These are phyloP conservation scores for Pseudopipra pipra DNA, from an alignment of 2,113 vertebrate genomes.

Conservation along the genomic window DNA sequence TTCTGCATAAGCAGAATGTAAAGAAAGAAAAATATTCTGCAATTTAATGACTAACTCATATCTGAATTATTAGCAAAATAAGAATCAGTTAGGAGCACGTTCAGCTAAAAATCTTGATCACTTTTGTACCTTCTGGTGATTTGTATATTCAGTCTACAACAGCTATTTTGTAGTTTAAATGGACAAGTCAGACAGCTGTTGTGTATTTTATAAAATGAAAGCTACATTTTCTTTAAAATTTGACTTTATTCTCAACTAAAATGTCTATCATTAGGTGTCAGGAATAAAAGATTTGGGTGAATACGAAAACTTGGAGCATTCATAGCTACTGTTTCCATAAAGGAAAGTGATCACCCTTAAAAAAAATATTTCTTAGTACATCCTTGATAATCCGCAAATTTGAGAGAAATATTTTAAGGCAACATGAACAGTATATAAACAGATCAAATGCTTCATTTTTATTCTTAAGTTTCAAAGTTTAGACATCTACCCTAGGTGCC, in stretches of 20 bases:
- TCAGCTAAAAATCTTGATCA: conserved; percentile 41
- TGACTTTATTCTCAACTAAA: conserved; percentile 60
- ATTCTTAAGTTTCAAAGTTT: background rate
- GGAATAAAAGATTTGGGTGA: conserved; percentile 60
- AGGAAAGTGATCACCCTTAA: background rate
- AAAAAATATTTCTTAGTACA: background rate
- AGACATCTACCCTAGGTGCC: background rate
- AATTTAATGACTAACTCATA: background rate
- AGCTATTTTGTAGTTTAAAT: conserved; percentile 51
- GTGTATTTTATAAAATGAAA: conserved; percentile 66
- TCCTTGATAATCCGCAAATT: background rate
- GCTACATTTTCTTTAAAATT: conserved; percentile 72
- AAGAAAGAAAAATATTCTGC: conserved; percentile 1
- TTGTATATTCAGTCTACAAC: background rate
- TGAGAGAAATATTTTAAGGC: background rate
- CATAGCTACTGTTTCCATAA: background rate
- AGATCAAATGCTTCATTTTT: background rate
- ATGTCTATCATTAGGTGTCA: conserved; percentile 49
- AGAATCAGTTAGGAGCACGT: background rate
- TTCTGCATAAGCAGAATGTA: background rate
- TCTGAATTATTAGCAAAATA: conserved; percentile 4
- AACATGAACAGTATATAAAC: background rate
- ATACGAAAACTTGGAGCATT: conserved; percentile 26
- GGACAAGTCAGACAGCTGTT: conserved; percentile 61
- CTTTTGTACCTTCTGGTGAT: background rate